Evolutionary conservation across 2,888 invertebrate genomes (phyloP).

Genomic region (Drosophila emarginata): DNA sequence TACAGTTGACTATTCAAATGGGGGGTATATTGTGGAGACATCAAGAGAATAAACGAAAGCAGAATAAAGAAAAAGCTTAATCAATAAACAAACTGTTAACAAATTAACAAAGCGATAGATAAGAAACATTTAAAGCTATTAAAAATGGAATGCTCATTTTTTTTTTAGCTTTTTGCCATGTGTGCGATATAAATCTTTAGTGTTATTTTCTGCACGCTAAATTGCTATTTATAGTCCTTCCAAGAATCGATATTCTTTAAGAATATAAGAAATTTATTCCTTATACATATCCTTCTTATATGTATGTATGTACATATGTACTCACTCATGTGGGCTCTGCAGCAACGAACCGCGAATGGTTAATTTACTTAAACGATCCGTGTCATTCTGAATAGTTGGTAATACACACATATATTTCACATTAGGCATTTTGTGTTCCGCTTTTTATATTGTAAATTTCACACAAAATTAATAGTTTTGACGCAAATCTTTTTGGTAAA

Average conservation of each 20-base stretch:
- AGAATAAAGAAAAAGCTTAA: neutral
- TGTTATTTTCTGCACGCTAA: constrained; percentile 47
- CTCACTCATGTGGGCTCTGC: constrained; percentile 79
- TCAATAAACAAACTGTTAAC: constrained; percentile 8
- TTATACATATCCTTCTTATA: neutral
- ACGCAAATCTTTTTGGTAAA: constrained; percentile 35
- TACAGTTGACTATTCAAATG: constrained; percentile 1
- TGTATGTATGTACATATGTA: constrained; percentile 39
- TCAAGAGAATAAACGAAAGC: neutral
- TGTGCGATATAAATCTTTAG: constrained; percentile 36
- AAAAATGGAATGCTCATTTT: constrained; percentile 18
- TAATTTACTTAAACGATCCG: constrained; percentile 68
- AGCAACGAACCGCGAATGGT: constrained; percentile 73
- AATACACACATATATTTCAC: constrained; percentile 68
- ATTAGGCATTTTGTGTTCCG: constrained; percentile 59
- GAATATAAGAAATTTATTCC: constrained; percentile 1
- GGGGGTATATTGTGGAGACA: neutral
- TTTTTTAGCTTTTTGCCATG: constrained; percentile 26
- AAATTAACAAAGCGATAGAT: neutral
- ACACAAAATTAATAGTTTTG: constrained; percentile 37
- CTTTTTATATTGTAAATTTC: neutral
- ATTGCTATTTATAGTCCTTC: neutral
- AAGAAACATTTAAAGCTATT: constrained; percentile 5
- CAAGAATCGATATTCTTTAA: constrained; percentile 48
- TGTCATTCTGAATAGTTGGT: constrained; percentile 61